Base-by-base conservation (phyloP, 2,888 invertebrate genomes). In the Standfussiana lucernea region DNA sequence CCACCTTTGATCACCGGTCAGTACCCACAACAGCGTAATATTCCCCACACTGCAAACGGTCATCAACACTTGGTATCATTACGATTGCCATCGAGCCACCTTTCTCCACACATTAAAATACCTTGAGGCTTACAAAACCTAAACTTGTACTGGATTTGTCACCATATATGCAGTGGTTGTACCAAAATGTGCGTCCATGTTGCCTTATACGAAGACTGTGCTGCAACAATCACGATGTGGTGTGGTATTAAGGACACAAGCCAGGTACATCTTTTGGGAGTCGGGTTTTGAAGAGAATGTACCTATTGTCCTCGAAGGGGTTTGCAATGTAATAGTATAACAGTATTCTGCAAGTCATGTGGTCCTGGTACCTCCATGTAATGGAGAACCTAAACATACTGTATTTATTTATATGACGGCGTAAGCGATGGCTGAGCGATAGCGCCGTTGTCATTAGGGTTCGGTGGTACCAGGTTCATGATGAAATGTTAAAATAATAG, bases 111-210 rank as follows among this genome's bases (percentile, higher is more conserved):
- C 86, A 76, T 84, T 79, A 79, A 84, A 83, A 84, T 84, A 74
- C 80, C 83, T 76, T 64, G 79, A 18, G 28, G 47, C 83, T 84
- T 84, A 86, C 86, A 84, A 84, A 84, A 84, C 86, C 84, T 84
- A 86, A 79, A 84, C 86, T 69, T 47, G 84, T 83, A 76, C 65
- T 50, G 61, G 61, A 80, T 87, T 77, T 86, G 77, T 32, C 70
- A 61, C 88, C 88, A 77, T 88, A 86, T 86, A 81, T 35, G 84
- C 67, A 68, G 37, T 56, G 28, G 76, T 72, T 81, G 72, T 69
- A 56, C 77, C 83, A 66, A 83, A 81, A 84, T 81, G 40, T 69
- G 37, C 45, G 88, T 82, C 89, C 89, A 87, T 89, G 87, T 72
- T 45, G 8, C 85, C 88, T 64, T 86, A 82, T 76, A 78, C 1